Percentiles rank a stretch among this genome's conserved stretches.
Conservation (phyloP, 1,140 invertebrate genomes). For the Plectus sambesii region DNA sequence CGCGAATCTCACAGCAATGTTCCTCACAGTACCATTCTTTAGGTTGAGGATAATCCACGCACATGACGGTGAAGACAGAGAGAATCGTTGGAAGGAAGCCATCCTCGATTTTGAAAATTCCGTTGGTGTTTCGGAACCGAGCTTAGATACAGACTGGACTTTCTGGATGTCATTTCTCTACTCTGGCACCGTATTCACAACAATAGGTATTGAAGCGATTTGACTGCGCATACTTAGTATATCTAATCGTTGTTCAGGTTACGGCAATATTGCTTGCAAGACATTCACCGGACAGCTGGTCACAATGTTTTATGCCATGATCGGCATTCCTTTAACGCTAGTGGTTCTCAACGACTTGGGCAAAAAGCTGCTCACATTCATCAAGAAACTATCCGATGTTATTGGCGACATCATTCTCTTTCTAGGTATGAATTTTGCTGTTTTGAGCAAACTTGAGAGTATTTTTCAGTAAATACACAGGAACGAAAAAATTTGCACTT, state of each 20-base stretch:
- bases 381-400: slow-evolving; percentile 51
- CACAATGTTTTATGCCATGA: slow-evolving; percentile 85
- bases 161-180: slow-evolving; percentile 35
- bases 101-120: slow-evolving; percentile 29
- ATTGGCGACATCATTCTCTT: slow-evolving; percentile 15
- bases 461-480: too few relatives aligned
- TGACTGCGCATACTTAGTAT: not conserved
- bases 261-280: slow-evolving; percentile 86
- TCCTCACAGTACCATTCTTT: too few relatives aligned
- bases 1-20: too few relatives aligned
- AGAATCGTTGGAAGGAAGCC: slow-evolving; percentile 28
- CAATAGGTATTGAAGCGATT: slow-evolving; percentile 26
- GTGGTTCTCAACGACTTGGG: slow-evolving; percentile 86
- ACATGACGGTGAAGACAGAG: slow-evolving; percentile 16
- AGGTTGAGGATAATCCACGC: too few relatives aligned
- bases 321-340: slow-evolving; percentile 85
- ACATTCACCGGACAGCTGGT: slow-evolving; percentile 79
- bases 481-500: slow-evolving; percentile 1
- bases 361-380: slow-evolving; percentile 86
- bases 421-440: too few relatives aligned
- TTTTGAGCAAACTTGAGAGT: too few relatives aligned
- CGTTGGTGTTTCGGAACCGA: slow-evolving; percentile 20
- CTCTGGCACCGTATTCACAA: slow-evolving; percentile 35
- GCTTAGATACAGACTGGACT: slow-evolving; percentile 29
- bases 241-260: slow-evolving; percentile 56